Conservation (phyloP, 2,888 invertebrate genomes). For the Agriopis aurantiaria region DNA sequence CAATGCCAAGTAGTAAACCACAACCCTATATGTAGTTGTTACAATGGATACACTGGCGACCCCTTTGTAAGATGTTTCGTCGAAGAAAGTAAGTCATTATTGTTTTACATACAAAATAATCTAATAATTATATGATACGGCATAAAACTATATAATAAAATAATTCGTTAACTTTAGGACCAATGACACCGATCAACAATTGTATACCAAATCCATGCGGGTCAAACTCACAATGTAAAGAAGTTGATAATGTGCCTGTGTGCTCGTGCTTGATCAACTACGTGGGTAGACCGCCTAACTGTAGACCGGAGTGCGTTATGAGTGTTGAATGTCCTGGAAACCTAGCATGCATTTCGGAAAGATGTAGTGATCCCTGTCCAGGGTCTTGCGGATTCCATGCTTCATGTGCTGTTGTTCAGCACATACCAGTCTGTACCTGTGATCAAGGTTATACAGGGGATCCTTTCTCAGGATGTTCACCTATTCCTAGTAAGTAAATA, state of each 20-base stretch:
- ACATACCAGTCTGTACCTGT: slow-evolving; percentile 91
- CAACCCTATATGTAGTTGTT: slow-evolving; percentile 92
- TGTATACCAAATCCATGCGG: slow-evolving; percentile 92
- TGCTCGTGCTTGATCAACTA: slow-evolving; percentile 92
- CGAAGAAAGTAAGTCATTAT: slow-evolving; percentile 87
- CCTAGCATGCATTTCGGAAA: slow-evolving; percentile 90
- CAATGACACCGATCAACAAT: slow-evolving; percentile 82
- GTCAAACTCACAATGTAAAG: slow-evolving; percentile 91
- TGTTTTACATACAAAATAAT: slow-evolving; percentile 35
- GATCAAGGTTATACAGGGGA: slow-evolving; percentile 90
- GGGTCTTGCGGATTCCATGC: slow-evolving; percentile 92
- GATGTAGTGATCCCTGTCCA: slow-evolving; percentile 91
- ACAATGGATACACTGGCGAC: slow-evolving; percentile 90
- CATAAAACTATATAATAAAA: not conserved
- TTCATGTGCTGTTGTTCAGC: slow-evolving; percentile 89
- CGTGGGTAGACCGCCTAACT: slow-evolving; percentile 92
- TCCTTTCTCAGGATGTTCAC: slow-evolving; percentile 91
- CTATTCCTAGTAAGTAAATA: slow-evolving; percentile 84
- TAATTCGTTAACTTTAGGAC: slow-evolving; percentile 40
- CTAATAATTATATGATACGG: slow-evolving; percentile 4
- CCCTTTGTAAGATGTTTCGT: slow-evolving; percentile 90
- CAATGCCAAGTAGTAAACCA: slow-evolving; percentile 93
- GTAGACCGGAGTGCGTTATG: slow-evolving; percentile 91
- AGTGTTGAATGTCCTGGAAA: slow-evolving; percentile 91
- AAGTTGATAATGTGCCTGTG: slow-evolving; percentile 88